Base-by-base conservation (phyloP, 1,140 invertebrate genomes). In the Mylabris phalerata region DNA sequence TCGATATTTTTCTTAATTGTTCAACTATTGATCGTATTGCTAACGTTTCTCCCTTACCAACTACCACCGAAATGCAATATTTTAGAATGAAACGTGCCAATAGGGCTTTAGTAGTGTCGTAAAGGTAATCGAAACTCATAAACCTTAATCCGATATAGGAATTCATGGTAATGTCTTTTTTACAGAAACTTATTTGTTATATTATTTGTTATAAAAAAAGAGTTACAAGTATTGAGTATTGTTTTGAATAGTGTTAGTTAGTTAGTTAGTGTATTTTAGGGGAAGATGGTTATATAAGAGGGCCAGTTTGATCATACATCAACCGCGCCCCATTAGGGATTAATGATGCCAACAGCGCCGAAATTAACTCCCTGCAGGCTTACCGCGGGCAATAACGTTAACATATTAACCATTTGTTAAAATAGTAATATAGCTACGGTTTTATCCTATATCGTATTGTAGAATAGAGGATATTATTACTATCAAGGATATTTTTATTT, bases 401-500 rank as follows among this genome's bases (percentile, higher is more conserved):
- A 74, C 73, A 73, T 74, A 74, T 74, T 74, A 74, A 72, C 73
- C 71, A 74, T 74, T 74, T 74, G 73, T 74, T 74, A 72, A 69
- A 70, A 72, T 70, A 66, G 71, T 71, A 70, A 73, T 74, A 72
- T 73, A 57, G 49, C 52, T 41, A 40, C 56, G 26, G 47, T 44
- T 32, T 48, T 56, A 48, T 56, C 54, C 52, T 7, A 32, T 32
- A 32, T 32, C 7, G 32, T 32, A 32, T 32, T 32, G 4, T 32
- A 32, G 32, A 19, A 32, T 32, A 32, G 32, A 19, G 1, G 19
- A 1, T 32, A 4, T 32, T 32, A 32, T 5, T 32, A 32, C 19
- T 19, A 19, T 19, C 19, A 19, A 19, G 19, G 19, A 19, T 19
- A 19, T 19, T 19, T 19, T 19, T 19, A 19, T 19, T 13, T 19